These are phyloP conservation scores for Ceratosolen fusciceps DNA, from an alignment of 1,140 invertebrate genomes.

Conservation along the genomic window DNA sequence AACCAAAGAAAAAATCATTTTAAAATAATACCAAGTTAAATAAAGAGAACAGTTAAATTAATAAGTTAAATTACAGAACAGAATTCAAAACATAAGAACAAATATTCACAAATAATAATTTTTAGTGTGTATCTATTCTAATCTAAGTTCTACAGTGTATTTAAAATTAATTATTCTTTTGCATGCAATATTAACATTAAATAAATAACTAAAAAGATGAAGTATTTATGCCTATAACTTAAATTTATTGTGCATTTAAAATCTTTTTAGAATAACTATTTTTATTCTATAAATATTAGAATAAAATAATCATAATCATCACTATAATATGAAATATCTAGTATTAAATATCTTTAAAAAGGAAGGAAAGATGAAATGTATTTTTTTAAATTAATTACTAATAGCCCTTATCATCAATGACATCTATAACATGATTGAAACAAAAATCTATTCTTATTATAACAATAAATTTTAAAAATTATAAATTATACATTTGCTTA, in stretches of 20 bases:
- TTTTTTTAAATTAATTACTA: slow-evolving; percentile 17
- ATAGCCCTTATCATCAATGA: not conserved
- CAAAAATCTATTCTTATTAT: no score
- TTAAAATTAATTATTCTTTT: slow-evolving; percentile 3
- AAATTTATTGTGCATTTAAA: not conserved
- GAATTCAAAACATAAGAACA: slow-evolving; percentile 38
- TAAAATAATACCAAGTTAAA: slow-evolving; percentile 17
- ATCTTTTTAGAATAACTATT: no score
- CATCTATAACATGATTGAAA: slow-evolving; percentile 13
- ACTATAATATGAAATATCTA: no score
- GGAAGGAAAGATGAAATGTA: no score
- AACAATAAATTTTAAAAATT: slow-evolving; percentile 29
- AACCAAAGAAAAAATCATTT: not conserved
- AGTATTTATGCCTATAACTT: not conserved
- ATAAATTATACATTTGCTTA: slow-evolving; percentile 32
- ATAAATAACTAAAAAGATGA: slow-evolving; percentile 30
- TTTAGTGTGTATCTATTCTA: slow-evolving; percentile 19
- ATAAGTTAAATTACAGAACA: slow-evolving; percentile 45
- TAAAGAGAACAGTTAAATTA: slow-evolving; percentile 45
- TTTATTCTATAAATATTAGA: no score
- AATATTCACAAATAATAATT: slow-evolving; percentile 39
- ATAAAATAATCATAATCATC: no score
- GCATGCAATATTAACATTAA: slow-evolving; percentile 18
- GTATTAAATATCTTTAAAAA: no score
- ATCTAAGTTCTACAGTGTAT: slow-evolving; percentile 4